Percentiles rank a stretch among this genome's conserved stretches.
Evolutionary conservation across 2,888 invertebrate genomes (phyloP).

Genomic region (Drosophila limbata): DNA sequence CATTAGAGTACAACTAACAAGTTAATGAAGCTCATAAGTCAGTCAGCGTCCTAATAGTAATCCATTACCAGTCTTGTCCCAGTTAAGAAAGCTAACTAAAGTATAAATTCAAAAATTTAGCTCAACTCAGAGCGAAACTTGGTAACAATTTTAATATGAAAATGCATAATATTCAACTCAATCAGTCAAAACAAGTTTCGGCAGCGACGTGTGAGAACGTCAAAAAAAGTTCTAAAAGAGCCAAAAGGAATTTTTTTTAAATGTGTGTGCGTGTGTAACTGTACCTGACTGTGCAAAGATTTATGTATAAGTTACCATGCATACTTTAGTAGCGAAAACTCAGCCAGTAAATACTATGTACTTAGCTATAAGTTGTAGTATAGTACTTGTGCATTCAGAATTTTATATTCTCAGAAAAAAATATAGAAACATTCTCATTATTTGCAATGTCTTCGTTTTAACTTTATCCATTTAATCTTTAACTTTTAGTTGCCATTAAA

Average conservation of each 20-base stretch:
- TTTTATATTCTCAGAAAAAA: too few species aligned
- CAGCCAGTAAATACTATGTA: background rate
- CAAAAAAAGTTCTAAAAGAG: slow-evolving; percentile 13
- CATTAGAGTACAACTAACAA: slow-evolving; percentile 27
- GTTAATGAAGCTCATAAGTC: slow-evolving; percentile 23
- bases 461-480: too few species aligned
- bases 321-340: background rate
- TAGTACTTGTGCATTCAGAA: background rate
- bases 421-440: background rate
- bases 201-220: background rate
- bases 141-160: background rate
- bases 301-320: slow-evolving; percentile 1
- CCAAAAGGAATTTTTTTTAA: background rate
- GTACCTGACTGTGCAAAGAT: background rate
- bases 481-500: too few species aligned
- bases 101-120: slow-evolving; percentile 8
- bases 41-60: slow-evolving; percentile 11
- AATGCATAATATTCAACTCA: slow-evolving; percentile 15
- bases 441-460: background rate
- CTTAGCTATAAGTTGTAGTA: background rate
- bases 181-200: slow-evolving; percentile 28
- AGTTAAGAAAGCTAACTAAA: background rate
- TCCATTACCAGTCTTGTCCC: slow-evolving; percentile 9
- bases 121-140: background rate
- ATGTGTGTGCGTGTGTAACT: background rate